These are phyloP conservation scores for Chymomyza amoena DNA, from an alignment of 2,888 invertebrate genomes.

Conservation along the genomic window DNA sequence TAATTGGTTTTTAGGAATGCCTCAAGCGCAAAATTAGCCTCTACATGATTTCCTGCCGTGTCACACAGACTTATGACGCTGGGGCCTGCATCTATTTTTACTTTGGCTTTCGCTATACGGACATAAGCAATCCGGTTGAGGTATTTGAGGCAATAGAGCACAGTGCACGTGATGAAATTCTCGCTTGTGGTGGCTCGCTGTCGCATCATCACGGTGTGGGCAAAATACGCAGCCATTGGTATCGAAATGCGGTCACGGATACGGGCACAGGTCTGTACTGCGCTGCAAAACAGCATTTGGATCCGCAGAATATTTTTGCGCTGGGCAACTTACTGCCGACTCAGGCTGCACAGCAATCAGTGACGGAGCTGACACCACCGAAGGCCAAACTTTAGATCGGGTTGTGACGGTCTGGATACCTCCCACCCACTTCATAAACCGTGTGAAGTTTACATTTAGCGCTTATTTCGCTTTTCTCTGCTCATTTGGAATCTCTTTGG, in stretches of 20 bases:
- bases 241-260: conserved; percentile 89
- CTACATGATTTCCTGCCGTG: conserved; percentile 87
- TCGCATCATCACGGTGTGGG: conserved; percentile 99
- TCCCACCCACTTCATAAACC: conserved; percentile 5
- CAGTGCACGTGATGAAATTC: conserved; percentile 93
- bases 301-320: conserved; percentile 97
- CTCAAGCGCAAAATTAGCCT: conserved; percentile 81
- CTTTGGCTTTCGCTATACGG: conserved; percentile 88
- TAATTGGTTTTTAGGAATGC: conserved; percentile 80
- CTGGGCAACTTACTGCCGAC: conserved; percentile 85
- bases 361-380: conserved; percentile 10
- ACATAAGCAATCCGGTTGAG: conserved; percentile 84
- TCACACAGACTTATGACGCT: conserved; percentile 98
- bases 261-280: conserved; percentile 88
- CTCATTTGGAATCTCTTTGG: conserved; percentile 27
- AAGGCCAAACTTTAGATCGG: conserved; percentile 68
- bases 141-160: conserved; percentile 93
- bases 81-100: conserved; percentile 98
- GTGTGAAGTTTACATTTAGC: conserved; percentile 33
- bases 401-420: not conserved
- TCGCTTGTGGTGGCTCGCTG: conserved; percentile 88
- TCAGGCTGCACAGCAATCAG: conserved; percentile 2
- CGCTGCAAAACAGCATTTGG: conserved; percentile 91
- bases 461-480: conserved; percentile 18
- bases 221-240: conserved; percentile 93